phyloP scores from a whole-genome alignment of 2,113 vertebrate species.

The Anthoscopus minutus region DNA sequence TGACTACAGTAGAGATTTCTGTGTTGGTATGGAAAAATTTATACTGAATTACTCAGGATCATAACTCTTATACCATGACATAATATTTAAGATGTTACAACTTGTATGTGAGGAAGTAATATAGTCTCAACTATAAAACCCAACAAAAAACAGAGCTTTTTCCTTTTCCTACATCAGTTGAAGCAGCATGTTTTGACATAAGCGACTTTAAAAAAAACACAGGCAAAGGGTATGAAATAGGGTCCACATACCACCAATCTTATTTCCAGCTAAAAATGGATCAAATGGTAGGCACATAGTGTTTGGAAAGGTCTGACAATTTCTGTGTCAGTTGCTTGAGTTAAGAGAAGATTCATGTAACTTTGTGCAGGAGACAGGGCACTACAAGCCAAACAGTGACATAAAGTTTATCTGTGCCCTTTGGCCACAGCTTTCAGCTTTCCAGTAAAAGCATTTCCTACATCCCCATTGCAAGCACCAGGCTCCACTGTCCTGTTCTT shows the following conservation, averaged over 20 bases:
- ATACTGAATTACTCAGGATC: background rate
- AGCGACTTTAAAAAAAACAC: background rate
- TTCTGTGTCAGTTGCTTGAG: background rate
- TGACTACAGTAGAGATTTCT: background rate
- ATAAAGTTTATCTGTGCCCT: background rate
- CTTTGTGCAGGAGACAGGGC: background rate
- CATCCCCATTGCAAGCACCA: background rate
- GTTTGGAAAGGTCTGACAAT: background rate
- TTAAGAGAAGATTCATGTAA: background rate
- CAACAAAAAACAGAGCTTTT: background rate
- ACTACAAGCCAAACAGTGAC: background rate
- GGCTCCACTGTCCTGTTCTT: background rate
- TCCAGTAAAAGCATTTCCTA: background rate
- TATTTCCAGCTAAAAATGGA: background rate
- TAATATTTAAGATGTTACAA: background rate
- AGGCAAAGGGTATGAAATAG: background rate
- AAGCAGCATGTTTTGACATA: background rate
- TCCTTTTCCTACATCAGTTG: background rate
- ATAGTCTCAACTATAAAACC: background rate
- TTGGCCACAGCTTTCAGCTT: background rate
- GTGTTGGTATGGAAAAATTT: background rate
- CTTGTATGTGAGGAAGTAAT: background rate
- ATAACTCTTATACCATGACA: background rate
- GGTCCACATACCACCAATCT: background rate
- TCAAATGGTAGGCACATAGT: background rate